Evolutionary conservation across 2,888 invertebrate species (phyloP), one percentile per base, ranked within the genome.

Genomic region (Ophion obscuratus): DNA sequence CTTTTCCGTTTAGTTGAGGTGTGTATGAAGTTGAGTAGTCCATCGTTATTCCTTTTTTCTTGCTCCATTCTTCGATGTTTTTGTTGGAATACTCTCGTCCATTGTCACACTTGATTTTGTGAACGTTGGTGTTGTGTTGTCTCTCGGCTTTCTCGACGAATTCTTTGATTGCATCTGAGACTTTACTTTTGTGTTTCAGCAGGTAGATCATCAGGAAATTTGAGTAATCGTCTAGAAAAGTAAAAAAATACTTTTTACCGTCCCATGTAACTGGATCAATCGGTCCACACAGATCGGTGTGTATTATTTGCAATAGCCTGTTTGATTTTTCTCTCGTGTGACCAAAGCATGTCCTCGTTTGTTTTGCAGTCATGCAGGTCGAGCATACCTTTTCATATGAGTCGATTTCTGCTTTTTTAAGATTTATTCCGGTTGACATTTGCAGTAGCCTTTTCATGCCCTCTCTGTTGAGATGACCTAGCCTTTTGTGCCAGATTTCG

Each of bases 1-100:
- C 84, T 57, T 79, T 71, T 4, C 88, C 88, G 24, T 89, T 89
- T 78, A 89, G 86, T 74, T 89, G 81, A 0, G 87, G 88, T 10
- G 87, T 87, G 27, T 89, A 88, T 0, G 83, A 68, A 24, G 82
- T 71, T 27, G 84, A 79, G 44, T 31, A 81, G n/a, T 87, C 76
- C 64, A 89, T 89, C 9, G 61, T 14, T 1, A 88, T 84, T 66
- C 87, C 87, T 36, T 73, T 59, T 67, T 74, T 36, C 24, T 57
- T 40, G 6, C 67, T 70, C 40, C 76, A 53, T 59, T 64, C 79
- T 70, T 36, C n/a, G 71, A 88, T 53, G 1, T 85, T 57, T 27
- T 31, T 20, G 57, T 88, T 88, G 17, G 76, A 44, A 64, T 87
- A 88, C 62, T 88, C 88, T 40, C 76, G 47, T 17, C 87, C 87